Base-by-base conservation (phyloP, 2,888 invertebrate genomes). In the Dermolepida albohirtum region DNA sequence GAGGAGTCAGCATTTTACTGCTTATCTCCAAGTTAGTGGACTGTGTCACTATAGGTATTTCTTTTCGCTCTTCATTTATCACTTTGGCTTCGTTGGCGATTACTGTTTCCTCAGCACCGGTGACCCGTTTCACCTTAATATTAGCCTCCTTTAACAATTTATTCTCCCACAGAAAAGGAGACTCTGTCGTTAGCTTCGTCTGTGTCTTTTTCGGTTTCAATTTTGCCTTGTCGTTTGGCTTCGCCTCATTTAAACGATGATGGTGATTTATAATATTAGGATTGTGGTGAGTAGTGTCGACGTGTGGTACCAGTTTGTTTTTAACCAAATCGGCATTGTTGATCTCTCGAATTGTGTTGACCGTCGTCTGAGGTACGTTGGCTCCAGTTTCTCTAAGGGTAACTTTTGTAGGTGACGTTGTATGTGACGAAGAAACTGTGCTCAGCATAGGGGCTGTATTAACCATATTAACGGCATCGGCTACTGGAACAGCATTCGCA, bases 101-200 rank as follows among this genome's bases (percentile, higher is more conserved):
- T 10, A 51, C 51, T 1, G 54, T 34, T 34, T 68, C 12, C 43
- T 66, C 55, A 5, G 51, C 54, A 8, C 43, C 52, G 47, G 29
- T 34, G 6, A 47, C 44, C 39, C 66, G 34, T 22, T 64, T 69
- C 8, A 69, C 55, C 17, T 69, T 67, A 11, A 69, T 64, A 39
- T 69, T 64, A 12, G 59, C 66, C 7, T 66, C 66, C 17, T 67
- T 67, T 22, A 69, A 16, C 4, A 69, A 29, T 17, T 64, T 59
- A 22, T 66, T 64, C 27, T 69, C 69, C 69, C 69, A 69, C 5
- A 63, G 29, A 17, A 62, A 64, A 17, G 69, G 66, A 41, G 64
- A 63, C 22, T 66, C 57, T 8, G 64, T 64, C 5, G 66, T 64
- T 10, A 41, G n/a, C 41, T 57, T 63, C 16, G 52, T 43, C 16